Evolutionary conservation across 2,888 invertebrate genomes (phyloP).

Genomic region (Apocheima hispidaria): DNA sequence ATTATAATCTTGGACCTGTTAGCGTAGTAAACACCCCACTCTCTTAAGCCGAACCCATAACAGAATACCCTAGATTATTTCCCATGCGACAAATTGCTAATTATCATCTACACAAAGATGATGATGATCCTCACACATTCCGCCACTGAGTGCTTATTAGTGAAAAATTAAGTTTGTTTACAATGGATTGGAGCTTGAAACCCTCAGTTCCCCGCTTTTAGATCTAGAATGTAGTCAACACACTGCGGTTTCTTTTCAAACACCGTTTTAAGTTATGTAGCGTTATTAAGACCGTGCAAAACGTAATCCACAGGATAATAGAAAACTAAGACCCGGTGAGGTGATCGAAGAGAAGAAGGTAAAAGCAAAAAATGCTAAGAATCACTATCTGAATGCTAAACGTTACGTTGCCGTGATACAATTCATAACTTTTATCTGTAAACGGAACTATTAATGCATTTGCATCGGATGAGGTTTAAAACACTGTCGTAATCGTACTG

Average conservation of each 20-base stretch:
- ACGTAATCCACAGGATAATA: conserved; percentile 90
- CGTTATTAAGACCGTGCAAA: conserved; percentile 82
- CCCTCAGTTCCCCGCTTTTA: conserved; percentile 78
- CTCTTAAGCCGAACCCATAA: conserved; percentile 85
- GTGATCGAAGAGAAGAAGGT: conserved; percentile 97
- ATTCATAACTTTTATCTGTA: conserved; percentile 77
- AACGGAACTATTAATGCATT: conserved; percentile 76
- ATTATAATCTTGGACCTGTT: conserved; percentile 56
- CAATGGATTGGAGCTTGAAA: conserved; percentile 69
- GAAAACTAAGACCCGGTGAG: conserved; percentile 97
- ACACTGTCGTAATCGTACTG: conserved; percentile 59
- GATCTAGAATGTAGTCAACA: conserved; percentile 65
- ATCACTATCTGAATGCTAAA: conserved; percentile 79
- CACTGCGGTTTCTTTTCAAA: conserved; percentile 62
- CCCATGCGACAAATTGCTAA: conserved; percentile 62
- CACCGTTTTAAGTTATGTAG: conserved; percentile 64
- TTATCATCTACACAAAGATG: conserved; percentile 70
- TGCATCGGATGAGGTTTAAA: conserved; percentile 78
- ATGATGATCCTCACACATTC: conserved; percentile 68
- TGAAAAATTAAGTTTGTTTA: conserved; percentile 64
- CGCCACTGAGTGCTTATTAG: conserved; percentile 70
- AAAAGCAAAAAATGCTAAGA: conserved; percentile 83
- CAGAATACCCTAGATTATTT: conserved; percentile 66
- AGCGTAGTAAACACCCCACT: conserved; percentile 78
- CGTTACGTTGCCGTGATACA: conserved; percentile 80